Conservation (phyloP, 2,113 vertebrate genomes). For the Neodontobutis hainanensis region DNA sequence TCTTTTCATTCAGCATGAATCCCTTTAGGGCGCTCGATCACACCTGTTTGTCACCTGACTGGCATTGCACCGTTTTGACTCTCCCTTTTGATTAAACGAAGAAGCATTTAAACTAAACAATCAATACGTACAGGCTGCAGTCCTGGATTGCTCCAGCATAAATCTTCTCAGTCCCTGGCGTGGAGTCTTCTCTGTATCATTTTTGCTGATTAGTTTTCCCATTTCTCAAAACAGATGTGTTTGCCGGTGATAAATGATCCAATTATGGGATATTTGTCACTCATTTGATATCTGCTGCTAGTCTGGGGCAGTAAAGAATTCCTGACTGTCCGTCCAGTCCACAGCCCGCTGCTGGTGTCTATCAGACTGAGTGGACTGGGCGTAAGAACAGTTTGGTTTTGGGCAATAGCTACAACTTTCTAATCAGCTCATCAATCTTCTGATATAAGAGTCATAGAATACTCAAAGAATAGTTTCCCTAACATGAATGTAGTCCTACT, state of each 20-base stretch:
- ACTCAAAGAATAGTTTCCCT: not conserved
- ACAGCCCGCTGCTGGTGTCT: constrained; percentile 15
- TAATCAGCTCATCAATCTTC: constrained; percentile 27
- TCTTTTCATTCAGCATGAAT: not conserved
- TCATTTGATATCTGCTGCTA: constrained; percentile 69
- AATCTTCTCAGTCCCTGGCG: constrained; percentile 65
- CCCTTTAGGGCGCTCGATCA: constrained; percentile 13
- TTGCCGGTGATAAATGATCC: constrained; percentile 74
- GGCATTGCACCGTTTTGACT: constrained; percentile 49
- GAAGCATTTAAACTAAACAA: constrained; percentile 69
- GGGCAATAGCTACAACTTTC: not conserved
- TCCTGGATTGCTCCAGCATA: constrained; percentile 59
- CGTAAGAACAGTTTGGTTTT: constrained; percentile 9
- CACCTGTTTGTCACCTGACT: constrained; percentile 47
- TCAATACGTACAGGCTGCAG: constrained; percentile 67
- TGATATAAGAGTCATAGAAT: constrained; percentile 13
- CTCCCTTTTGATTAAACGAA: constrained; percentile 69
- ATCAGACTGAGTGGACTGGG: constrained; percentile 6
- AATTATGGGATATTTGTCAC: constrained; percentile 77
- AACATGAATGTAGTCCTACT: too few relatives aligned
- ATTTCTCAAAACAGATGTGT: constrained; percentile 80
- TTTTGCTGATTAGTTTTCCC: constrained; percentile 78
- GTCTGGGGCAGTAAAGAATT: constrained; percentile 39
- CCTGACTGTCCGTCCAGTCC: constrained; percentile 12
- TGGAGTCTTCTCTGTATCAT: constrained; percentile 68